phyloP scores from a whole-genome alignment of 2,888 invertebrate species.

The Pyrrhosoma nymphula region DNA sequence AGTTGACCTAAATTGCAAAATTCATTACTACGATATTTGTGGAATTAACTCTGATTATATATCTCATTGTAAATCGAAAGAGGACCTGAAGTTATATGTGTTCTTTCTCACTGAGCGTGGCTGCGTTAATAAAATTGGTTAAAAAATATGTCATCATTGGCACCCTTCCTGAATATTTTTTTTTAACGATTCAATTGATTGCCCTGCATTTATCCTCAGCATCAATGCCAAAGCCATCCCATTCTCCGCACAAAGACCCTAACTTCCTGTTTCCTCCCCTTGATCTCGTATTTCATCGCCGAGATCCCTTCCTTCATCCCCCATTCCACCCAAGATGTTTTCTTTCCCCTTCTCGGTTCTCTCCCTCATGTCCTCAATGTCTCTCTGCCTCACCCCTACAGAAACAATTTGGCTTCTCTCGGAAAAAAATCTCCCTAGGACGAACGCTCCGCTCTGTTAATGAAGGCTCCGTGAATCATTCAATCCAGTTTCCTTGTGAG shows the following conservation, averaged over 20 bases:
- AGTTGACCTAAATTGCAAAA: no score
- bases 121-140: no score
- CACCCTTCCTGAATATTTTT: no score
- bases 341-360: background rate
- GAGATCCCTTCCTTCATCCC: background rate
- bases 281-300: background rate
- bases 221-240: background rate
- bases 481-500: background rate
- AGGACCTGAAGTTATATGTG: no score
- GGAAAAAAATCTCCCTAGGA: background rate
- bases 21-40: no score
- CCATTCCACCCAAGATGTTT: background rate
- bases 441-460: background rate
- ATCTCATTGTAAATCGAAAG: no score
- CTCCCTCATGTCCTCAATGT: background rate
- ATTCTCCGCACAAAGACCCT: background rate
- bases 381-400: background rate
- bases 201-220: background rate
- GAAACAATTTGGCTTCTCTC: background rate
- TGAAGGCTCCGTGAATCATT: background rate
- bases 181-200: background rate
- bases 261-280: background rate
- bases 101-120: no score
- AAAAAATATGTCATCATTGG: no score
- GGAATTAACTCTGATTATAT: no score